Evolutionary conservation across 2,888 invertebrate species (phyloP).

Genomic region (Hemaris fuciformis): DNA sequence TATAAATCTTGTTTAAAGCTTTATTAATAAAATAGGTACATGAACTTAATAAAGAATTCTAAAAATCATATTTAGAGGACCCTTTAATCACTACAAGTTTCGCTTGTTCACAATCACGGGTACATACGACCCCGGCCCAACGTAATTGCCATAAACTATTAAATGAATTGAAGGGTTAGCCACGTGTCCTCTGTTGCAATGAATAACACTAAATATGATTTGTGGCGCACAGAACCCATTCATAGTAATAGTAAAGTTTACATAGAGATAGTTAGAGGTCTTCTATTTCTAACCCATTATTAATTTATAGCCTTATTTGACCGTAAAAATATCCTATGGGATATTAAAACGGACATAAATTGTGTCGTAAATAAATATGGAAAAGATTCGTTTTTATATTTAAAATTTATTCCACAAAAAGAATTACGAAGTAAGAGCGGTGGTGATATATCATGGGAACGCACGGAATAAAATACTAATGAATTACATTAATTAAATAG

Average conservation of each 20-base stretch:
- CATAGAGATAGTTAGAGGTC: slow-evolving; percentile 32
- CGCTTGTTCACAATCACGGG: not conserved
- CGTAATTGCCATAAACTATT: slow-evolving; percentile 3
- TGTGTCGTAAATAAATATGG: slow-evolving; percentile 58
- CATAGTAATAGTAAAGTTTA: slow-evolving; percentile 30
- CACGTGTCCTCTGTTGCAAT: slow-evolving; percentile 15
- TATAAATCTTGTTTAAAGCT: not conserved
- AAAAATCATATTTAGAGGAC: not conserved
- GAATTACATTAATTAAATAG: not conserved
- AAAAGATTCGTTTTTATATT: slow-evolving; percentile 29
- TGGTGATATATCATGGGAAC: slow-evolving; percentile 1
- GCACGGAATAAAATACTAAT: not conserved
- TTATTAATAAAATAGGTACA: not conserved
- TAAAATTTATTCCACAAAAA: slow-evolving; percentile 12
- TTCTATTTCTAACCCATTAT: slow-evolving; percentile 37
- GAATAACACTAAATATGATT: slow-evolving; percentile 17
- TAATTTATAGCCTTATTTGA: slow-evolving; percentile 33
- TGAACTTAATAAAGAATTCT: not conserved
- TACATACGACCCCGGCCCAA: slow-evolving; percentile 5
- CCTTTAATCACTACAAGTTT: not conserved
- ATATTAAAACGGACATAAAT: slow-evolving; percentile 55
- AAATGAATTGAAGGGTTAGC: slow-evolving; percentile 12
- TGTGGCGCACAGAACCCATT: slow-evolving; percentile 11
- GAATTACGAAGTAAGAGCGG: slow-evolving; percentile 3
- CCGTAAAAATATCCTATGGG: slow-evolving; percentile 45